These are phyloP conservation scores for Helleia helle DNA, from an alignment of 2,888 invertebrate species.

Conservation along the genomic window DNA sequence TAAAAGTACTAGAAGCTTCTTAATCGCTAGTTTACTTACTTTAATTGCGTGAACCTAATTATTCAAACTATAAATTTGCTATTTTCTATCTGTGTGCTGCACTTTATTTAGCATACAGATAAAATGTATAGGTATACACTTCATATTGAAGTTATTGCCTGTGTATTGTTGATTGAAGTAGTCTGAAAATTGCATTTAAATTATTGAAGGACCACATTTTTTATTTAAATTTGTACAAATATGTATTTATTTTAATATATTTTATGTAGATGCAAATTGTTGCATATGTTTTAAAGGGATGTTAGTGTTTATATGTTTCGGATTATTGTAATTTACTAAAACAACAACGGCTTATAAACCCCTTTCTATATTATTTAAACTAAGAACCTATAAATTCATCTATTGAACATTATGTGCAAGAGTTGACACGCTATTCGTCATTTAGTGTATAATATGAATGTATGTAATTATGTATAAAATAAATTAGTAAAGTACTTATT, in stretches of 20 bases:
- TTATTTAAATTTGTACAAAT: constrained; percentile 6
- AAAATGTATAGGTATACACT: constrained; percentile 6
- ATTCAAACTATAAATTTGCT: neutral
- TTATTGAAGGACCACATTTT: neutral
- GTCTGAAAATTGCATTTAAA: constrained; percentile 11
- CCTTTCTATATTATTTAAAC: neutral
- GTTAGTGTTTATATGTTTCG: too few relatives aligned
- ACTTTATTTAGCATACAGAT: neutral
- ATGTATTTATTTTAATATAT: constrained; percentile 1
- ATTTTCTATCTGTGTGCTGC: constrained; percentile 3
- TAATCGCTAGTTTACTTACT: neutral
- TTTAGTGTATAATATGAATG: neutral
- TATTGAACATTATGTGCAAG: too few relatives aligned
- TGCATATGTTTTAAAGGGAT: constrained; percentile 7
- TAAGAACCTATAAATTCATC: too few relatives aligned
- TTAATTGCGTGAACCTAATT: too few relatives aligned
- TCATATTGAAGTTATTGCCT: constrained; percentile 17
- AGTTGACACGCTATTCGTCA: too few relatives aligned
- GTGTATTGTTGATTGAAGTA: constrained; percentile 3
- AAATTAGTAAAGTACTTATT: constrained; percentile 3
- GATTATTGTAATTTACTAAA: too few relatives aligned
- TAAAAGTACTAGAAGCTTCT: neutral
- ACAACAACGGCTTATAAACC: constrained; percentile 1
- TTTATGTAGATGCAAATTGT: neutral
- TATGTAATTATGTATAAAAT: constrained; percentile 3